Base-by-base conservation (phyloP, 2,888 invertebrate genomes). In the Mylabris sibirica region DNA sequence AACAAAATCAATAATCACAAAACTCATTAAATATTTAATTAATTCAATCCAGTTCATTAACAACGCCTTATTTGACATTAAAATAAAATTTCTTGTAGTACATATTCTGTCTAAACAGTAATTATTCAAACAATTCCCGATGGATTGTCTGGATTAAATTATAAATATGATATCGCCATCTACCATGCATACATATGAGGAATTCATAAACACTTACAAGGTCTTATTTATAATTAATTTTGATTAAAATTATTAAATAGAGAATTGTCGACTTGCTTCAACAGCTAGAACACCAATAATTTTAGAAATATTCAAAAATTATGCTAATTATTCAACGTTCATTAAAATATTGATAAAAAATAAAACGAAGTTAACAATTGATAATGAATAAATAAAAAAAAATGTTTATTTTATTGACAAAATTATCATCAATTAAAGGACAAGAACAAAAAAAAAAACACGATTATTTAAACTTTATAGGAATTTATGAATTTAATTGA, bases 51-150 rank as follows among this genome's bases (percentile, higher is more conserved):
- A 30, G 8, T 30, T 30, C 8, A 30, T 30, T 30, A 6, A 30
- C 30, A 30, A 30, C 30, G 30, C 30, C 30, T 4, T 3, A 30
- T 30, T 30, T 30, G 30, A 8, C n/a, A 35, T 35, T 35, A 35
- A 35, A 12, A 9, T 35, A 35, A 35, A 0, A 35, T 35, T 35
- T 35, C 12, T 14, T 57, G 14, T 12, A 57, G 2, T 6, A 30
- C 5, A 30, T 30, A 30, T 30, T 30, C 8, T 3, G 8, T 30
- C 30, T 30, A 30, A 30, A 30, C 14, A 4, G 57, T 57, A 24
- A 57, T 57, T 57, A 57, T 24, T 24, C 57, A 12, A 57, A 57
- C 24, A 24, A 57, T 24, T 57, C 57, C 57, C 57, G 3, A 57
- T 14, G 57, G 57, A 57, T 57, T 57, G 3, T 57, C 12, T 57